Evolutionary conservation across 64 coral and sea anemone species (phyloP).

Genomic region (Astreopora myriophthalma): DNA sequence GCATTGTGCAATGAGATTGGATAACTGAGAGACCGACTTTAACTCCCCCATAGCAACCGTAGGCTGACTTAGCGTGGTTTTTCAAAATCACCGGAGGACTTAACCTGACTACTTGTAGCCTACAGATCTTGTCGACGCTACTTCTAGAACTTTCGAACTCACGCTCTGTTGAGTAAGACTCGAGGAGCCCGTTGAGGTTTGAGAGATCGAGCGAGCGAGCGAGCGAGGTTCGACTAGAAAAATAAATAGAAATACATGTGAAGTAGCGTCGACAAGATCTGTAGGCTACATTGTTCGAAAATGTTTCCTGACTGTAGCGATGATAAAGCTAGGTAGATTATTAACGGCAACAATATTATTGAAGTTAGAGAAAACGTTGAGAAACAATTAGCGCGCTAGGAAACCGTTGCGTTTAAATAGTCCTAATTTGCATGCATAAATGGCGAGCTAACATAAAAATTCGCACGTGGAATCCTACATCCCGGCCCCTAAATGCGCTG

Average conservation of each 20-base stretch:
- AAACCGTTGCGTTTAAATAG: background rate
- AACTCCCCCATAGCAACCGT: too few relatives aligned
- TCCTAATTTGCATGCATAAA: background rate
- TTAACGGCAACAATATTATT: background rate
- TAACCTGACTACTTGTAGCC: too few relatives aligned
- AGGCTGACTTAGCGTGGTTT: too few relatives aligned
- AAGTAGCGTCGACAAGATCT: background rate
- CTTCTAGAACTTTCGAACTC: background rate
- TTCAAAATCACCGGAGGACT: too few relatives aligned
- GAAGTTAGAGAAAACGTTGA: background rate
- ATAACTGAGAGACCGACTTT: too few relatives aligned
- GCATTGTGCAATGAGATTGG: too few relatives aligned
- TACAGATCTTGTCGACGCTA: background rate
- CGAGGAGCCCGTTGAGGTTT: background rate
- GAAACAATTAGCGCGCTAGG: background rate
- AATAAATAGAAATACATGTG: background rate
- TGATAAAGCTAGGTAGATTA: background rate
- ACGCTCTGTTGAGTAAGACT: background rate
- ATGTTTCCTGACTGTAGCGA: background rate
- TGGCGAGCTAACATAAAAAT: background rate
- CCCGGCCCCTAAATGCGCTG: slow-evolving; percentile 30
- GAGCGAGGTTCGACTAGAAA: background rate
- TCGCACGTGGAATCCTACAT: background rate
- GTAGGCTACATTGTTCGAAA: too few relatives aligned
- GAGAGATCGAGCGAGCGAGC: background rate